Base-by-base conservation (phyloP, 2,797 vertebrate species). In the Sphenodon punctatus region DNA sequence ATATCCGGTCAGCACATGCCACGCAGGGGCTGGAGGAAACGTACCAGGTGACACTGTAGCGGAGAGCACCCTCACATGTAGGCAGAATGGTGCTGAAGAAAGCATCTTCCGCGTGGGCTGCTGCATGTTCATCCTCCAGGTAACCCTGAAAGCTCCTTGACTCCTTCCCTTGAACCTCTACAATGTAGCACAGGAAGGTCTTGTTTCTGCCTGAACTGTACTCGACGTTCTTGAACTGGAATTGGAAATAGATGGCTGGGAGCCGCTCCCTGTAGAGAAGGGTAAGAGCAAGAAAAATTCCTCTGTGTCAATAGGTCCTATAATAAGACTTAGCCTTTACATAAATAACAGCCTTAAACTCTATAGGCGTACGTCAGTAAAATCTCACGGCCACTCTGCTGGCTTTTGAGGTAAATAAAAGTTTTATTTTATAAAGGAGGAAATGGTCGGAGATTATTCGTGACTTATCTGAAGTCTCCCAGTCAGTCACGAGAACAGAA, bases 161-260 rank as follows among this genome's bases (percentile, higher is more conserved):
- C 17, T 93, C 95, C 88, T 94, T 90, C 38, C 94, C 95, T 85
- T 93, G 93, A 9, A 92, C 94, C 72, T 98, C 97, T 2, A 99
- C 73, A 78, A 98, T 95, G 2, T 98, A 99, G 90, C 97, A 99
- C 80, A 99, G 95, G 89, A 98, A 96, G 87, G 98, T 99, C 95
- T 99, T 99, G 92, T 99, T 99, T 56, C 98, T 95, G 30, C 98
- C 98, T 0, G 98, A 99, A 6, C 97, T 98, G 89, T 99, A 99
- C 67, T 99, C 98, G 84, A 99, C 98, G 0, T 99, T 99, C 93
- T 98, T 97, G 92, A 98, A 99, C 95, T 99, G 98, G 95, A 99
- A 99, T 92, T 97, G 98, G 93, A 97, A 99, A 89, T 93, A 95
- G 70, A 97, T 96, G 48, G 97, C 97, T 55, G 98, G 97, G 19